phyloP scores from a whole-genome alignment of 2,113 vertebrate species.

The Centropus unirufus region DNA sequence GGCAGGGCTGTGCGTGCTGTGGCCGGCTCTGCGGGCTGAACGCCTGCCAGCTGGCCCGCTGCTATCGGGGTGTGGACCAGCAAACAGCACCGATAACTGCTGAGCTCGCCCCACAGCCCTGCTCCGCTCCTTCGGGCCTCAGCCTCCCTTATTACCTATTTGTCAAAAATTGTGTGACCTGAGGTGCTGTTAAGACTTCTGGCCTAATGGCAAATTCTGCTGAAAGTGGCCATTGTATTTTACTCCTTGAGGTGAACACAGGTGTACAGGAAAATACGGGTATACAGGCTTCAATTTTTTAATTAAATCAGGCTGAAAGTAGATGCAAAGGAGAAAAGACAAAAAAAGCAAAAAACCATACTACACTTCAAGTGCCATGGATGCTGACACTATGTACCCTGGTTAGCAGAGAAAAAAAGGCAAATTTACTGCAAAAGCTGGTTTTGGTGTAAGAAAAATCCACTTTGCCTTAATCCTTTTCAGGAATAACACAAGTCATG shows the following conservation, averaged over 20 bases:
- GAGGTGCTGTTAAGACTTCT: fast-evolving
- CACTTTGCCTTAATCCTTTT: not conserved
- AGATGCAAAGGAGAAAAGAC: not conserved
- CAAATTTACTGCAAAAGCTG: not conserved
- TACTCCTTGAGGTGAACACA: not conserved
- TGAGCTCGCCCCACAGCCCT: fast-evolving
- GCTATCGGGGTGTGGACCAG: not conserved
- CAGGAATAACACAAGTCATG: not conserved
- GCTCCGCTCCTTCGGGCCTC: not conserved
- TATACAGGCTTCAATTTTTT: not conserved
- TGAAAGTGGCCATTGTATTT: fast-evolving
- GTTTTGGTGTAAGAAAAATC: not conserved
- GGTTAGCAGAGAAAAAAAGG: not conserved
- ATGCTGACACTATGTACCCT: not conserved
- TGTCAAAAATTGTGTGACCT: fast-evolving
- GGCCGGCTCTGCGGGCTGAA: not conserved
- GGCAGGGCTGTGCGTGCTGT: not conserved
- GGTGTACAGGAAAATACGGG: not conserved
- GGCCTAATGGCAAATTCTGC: not conserved
- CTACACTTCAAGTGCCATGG: not conserved
- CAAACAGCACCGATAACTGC: not conserved
- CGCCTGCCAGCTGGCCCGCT: not conserved
- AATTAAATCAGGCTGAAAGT: not conserved
- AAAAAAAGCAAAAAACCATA: not conserved
- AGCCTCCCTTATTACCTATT: fast-evolving